Conservation (phyloP, 2,113 vertebrate genomes). For the Xerus inauris region DNA sequence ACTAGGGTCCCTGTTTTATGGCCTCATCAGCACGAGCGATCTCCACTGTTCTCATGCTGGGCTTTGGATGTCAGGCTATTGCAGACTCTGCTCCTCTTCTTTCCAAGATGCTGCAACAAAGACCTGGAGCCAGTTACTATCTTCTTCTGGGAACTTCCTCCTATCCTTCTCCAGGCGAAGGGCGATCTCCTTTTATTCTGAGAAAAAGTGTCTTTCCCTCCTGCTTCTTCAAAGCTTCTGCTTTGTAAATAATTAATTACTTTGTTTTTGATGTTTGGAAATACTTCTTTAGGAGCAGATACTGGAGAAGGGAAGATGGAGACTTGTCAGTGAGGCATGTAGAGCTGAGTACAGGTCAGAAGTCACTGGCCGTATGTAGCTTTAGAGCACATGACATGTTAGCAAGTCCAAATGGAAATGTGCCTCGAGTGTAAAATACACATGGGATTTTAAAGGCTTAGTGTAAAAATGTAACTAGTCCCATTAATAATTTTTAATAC, state of each 20-base stretch:
- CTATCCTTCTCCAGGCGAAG: background rate
- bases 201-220: background rate
- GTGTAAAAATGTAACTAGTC: background rate
- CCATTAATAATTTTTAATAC: background rate
- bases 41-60: background rate
- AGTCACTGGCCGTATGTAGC: background rate
- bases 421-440: background rate
- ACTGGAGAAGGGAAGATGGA: background rate
- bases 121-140: background rate
- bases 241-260: background rate
- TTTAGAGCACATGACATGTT: background rate
- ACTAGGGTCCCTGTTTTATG: background rate
- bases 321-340: background rate
- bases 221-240: background rate
- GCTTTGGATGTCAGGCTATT: background rate
- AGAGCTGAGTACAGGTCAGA: background rate
- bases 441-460: background rate
- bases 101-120: background rate
- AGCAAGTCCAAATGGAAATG: background rate
- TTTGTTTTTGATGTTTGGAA: background rate
- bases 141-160: background rate
- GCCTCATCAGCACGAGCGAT: background rate
- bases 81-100: background rate
- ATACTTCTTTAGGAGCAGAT: background rate
- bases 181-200: background rate